Evolutionary conservation across 2,113 vertebrate genomes (phyloP).

Genomic region (Ptilonorhynchus violaceus): DNA sequence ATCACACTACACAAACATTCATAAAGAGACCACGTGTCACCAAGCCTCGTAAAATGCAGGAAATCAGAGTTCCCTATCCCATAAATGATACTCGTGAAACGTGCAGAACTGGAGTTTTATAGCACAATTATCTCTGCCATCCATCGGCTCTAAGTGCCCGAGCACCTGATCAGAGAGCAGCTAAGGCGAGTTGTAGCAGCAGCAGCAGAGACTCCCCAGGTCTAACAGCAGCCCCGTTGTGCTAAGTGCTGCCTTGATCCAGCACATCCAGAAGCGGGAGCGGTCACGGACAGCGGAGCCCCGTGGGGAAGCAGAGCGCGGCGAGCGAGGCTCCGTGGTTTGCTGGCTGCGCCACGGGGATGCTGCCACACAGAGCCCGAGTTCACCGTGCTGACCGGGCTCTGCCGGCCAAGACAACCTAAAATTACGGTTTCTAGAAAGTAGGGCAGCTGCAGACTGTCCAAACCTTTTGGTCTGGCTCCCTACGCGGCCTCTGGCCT

Average conservation of each 20-base stretch:
- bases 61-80: not conserved
- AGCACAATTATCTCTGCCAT: not conserved
- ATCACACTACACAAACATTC: not conserved
- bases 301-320: rapidly evolving
- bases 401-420: not conserved
- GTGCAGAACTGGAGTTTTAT: not conserved
- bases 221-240: not conserved
- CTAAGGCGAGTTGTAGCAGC: not conserved
- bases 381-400: not conserved
- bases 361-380: not conserved
- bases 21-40: not conserved
- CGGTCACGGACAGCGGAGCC: not conserved
- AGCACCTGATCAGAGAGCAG: not conserved
- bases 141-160: not conserved
- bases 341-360: not conserved
- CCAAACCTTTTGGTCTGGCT: not conserved
- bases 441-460: not conserved
- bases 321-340: rapidly evolving
- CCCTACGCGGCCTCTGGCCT: not conserved
- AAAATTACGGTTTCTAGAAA: conserved; percentile 12
- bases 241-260: not conserved
- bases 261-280: not conserved
- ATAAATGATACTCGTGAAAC: not conserved
- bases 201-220: not conserved
- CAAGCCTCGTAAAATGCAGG: not conserved